phyloP scores from a whole-genome alignment of 2,113 vertebrate genomes.

The Elephantulus edwardii region DNA sequence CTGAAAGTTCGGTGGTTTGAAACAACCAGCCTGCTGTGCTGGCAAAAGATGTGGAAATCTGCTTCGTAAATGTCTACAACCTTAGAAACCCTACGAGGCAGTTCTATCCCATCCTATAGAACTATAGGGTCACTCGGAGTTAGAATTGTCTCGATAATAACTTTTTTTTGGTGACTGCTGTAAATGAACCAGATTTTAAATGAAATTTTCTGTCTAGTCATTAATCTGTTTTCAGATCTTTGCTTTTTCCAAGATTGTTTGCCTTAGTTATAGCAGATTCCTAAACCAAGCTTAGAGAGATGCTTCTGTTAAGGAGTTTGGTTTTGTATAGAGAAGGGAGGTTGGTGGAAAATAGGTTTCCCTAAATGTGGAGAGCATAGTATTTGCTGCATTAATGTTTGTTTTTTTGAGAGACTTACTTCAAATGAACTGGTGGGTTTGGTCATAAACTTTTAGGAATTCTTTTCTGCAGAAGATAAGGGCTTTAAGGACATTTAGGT shows the following conservation, averaged over 20 bases:
- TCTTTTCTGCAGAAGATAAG: not conserved
- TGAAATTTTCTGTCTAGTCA: not conserved
- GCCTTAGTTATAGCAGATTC: not conserved
- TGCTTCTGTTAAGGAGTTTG: not conserved
- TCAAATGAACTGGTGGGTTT: not conserved
- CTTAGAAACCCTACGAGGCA: no score
- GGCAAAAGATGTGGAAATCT: no score
- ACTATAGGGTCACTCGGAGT: no score
- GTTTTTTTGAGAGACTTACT: not conserved
- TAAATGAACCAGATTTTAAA: slow-evolving; percentile 27
- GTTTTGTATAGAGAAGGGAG: slow-evolving; percentile 26
- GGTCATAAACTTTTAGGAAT: not conserved
- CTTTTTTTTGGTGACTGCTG: slow-evolving; percentile 2
- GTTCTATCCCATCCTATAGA: no score
- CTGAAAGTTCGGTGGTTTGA: no score
- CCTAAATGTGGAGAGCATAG: not conserved
- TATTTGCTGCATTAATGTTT: not conserved
- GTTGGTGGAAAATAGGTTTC: not conserved
- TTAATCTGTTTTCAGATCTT: not conserved
- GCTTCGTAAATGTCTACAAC: no score
- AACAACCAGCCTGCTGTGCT: no score
- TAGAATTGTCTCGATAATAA: no score
- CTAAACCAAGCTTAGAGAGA: slow-evolving; percentile 23
- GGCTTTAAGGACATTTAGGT: not conserved
- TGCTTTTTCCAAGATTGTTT: not conserved